A percentile compares a stretch with the other conserved stretches of the same genome.
These are phyloP conservation scores for Actinia tenebrosa DNA, from an alignment of 64 coral and sea anemone genomes.

Conservation along the genomic window DNA sequence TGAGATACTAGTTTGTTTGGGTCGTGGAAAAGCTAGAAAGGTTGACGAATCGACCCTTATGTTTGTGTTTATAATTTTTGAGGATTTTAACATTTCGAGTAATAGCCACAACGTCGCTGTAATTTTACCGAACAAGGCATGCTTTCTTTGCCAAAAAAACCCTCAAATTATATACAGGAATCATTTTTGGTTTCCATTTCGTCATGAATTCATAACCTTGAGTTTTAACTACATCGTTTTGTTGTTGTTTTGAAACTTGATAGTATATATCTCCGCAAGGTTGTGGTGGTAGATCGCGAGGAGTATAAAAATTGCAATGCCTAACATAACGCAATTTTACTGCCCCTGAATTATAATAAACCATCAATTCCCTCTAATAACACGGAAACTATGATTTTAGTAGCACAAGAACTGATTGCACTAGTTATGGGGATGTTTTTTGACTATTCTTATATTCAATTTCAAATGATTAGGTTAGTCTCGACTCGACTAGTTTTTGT, in stretches of 20 bases:
- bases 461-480: neutral
- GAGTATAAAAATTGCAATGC: neutral
- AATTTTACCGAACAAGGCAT: neutral
- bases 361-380: neutral
- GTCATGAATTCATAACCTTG: neutral
- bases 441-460: neutral
- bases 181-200: neutral
- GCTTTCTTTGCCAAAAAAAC: neutral
- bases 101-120: neutral
- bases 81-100: neutral
- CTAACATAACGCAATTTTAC: neutral
- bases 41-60: neutral
- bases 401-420: neutral
- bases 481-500: too few species aligned
- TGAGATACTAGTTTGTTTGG: neutral
- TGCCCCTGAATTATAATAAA: neutral
- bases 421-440: neutral
- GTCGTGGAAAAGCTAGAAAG: neutral
- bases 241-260: constrained; percentile 25
- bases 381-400: neutral
- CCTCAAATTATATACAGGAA: neutral
- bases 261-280: neutral
- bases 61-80: neutral
- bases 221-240: neutral
- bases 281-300: neutral